These are phyloP conservation scores for Neosilurus mollespiculum DNA, from an alignment of 2,797 vertebrate species.

Conservation along the genomic window DNA sequence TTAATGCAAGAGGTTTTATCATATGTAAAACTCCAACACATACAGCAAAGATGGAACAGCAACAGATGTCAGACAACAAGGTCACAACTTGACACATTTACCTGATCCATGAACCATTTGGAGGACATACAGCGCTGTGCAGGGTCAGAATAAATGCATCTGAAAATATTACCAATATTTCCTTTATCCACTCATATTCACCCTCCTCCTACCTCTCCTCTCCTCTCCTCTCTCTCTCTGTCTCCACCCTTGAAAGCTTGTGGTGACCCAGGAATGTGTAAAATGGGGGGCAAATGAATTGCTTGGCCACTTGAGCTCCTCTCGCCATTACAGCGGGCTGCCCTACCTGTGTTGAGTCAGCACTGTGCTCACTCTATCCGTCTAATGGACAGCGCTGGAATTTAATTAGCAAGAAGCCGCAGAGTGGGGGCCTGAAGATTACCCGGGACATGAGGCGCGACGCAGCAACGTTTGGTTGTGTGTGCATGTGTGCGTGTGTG, in stretches of 20 bases:
- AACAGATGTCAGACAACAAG: neutral
- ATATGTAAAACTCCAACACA: neutral
- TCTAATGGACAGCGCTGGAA: slow-evolving; percentile 97
- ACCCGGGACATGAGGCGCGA: slow-evolving; percentile 53
- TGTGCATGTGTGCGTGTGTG: slow-evolving; percentile 34
- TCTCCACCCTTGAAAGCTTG: slow-evolving; percentile 72
- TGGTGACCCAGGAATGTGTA: slow-evolving; percentile 73
- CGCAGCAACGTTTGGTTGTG: slow-evolving; percentile 17
- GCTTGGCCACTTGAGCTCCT: slow-evolving; percentile 70
- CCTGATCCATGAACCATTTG: slow-evolving; percentile 54
- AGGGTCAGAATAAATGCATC: slow-evolving; percentile 64
- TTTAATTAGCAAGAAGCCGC: slow-evolving; percentile 98
- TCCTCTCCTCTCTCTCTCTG: slow-evolving; percentile 41
- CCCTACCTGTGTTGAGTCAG: slow-evolving; percentile 98
- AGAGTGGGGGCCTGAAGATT: slow-evolving; percentile 66
- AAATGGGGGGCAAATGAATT: slow-evolving; percentile 73
- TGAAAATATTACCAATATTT: slow-evolving; percentile 60
- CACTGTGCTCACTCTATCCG: slow-evolving; percentile 87
- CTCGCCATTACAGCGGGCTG: slow-evolving; percentile 82
- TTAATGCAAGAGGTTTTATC: neutral
- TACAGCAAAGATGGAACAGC: slow-evolving; percentile 7
- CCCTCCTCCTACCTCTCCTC: slow-evolving; percentile 22
- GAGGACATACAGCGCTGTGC: slow-evolving; percentile 66
- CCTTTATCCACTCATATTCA: slow-evolving; percentile 47
- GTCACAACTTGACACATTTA: neutral